Percentiles rank a stretch among this genome's conserved stretches.
Conservation (phyloP, 2,113 vertebrate species). For the Scopus umbretta region DNA sequence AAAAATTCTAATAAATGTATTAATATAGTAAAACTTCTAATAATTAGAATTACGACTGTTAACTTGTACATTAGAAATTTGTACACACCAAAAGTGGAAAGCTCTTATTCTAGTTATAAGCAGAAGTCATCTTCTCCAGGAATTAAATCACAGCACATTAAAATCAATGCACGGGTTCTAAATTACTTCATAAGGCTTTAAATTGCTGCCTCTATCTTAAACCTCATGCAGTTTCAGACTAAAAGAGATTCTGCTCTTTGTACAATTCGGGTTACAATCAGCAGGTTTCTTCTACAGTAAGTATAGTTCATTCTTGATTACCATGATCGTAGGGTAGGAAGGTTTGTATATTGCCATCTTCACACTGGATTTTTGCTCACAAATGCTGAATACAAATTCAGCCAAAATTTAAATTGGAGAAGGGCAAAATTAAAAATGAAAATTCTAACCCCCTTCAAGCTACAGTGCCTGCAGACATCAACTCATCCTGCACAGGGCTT, state of each 20-base stretch:
- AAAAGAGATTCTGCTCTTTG: not conserved
- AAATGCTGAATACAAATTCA: not conserved
- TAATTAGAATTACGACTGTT: not conserved
- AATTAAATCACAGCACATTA: not conserved
- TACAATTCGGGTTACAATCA: not conserved
- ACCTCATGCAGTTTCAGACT: not conserved
- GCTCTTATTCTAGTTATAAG: not conserved
- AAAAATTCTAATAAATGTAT: not conserved
- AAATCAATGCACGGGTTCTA: not conserved
- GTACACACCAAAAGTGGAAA: not conserved
- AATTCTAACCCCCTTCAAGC: not conserved
- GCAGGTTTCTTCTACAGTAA: not conserved
- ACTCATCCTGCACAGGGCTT: constrained; percentile 1
- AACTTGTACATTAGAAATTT: not conserved
- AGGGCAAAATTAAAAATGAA: not conserved
- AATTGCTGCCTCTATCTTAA: not conserved
- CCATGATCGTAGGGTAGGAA: not conserved
- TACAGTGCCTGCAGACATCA: not conserved
- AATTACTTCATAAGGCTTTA: not conserved
- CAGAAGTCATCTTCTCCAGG: not conserved
- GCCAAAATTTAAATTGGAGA: not conserved
- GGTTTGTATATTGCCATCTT: not conserved
- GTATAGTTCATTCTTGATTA: not conserved
- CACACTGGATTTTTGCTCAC: not conserved
- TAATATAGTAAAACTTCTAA: not conserved